phyloP scores from a whole-genome alignment of 2,888 invertebrate species.

The Masnerella sp. region DNA sequence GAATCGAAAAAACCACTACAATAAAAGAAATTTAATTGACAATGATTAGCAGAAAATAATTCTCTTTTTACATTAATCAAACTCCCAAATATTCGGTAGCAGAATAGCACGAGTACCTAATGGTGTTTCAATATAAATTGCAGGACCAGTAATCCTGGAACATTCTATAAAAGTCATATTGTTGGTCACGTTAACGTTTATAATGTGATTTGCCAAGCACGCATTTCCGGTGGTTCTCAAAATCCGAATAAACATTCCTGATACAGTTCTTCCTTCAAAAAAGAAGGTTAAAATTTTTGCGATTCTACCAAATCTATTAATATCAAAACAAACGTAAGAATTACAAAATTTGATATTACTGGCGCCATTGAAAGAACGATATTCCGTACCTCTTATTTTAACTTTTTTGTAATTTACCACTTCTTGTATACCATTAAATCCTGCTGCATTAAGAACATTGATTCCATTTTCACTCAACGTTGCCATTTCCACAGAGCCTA shows the following conservation, averaged over 20 bases:
- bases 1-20: too few relatives aligned
- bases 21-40: too few relatives aligned
- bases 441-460: background rate
- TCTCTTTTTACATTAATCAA: slow-evolving; percentile 9
- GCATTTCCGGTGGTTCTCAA: background rate
- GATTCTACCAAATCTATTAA: slow-evolving; percentile 1
- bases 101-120: background rate
- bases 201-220: background rate
- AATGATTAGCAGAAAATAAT: too few relatives aligned
- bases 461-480: background rate
- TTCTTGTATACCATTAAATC: background rate
- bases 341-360: slow-evolving; percentile 7
- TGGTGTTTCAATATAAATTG: background rate
- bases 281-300: background rate
- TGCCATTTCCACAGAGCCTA: background rate
- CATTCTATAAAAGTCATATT: background rate
- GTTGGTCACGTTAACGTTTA: background rate
- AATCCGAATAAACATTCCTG: slow-evolving; percentile 1
- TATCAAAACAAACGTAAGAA: background rate
- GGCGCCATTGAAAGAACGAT: background rate
- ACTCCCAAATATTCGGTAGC: slow-evolving; percentile 17
- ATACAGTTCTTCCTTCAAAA: background rate
- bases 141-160: background rate
- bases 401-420: background rate
- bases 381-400: slow-evolving; percentile 1